phyloP scores from a whole-genome alignment of 2,888 invertebrate genomes.

The Lithophane semibrunnea region DNA sequence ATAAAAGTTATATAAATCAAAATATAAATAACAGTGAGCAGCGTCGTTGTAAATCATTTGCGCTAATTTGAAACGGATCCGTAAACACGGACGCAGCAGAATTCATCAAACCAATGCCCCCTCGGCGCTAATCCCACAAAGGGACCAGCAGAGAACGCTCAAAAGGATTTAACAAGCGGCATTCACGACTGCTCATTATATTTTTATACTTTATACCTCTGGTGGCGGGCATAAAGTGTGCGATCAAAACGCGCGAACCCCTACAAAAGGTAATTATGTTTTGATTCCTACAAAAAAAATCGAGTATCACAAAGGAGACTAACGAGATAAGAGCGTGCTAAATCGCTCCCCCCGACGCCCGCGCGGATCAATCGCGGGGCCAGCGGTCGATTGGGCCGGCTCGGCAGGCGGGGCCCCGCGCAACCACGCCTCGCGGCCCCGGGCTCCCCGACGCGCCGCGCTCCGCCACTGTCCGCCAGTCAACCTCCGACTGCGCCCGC shows the following conservation, averaged over 20 bases:
- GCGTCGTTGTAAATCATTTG: constrained; percentile 83
- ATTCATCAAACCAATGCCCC: constrained; percentile 75
- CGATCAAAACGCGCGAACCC: constrained; percentile 90
- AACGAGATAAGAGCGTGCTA: constrained; percentile 91
- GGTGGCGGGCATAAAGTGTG: constrained; percentile 86
- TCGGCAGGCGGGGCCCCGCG: constrained; percentile 66
- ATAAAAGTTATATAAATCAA: constrained; percentile 78
- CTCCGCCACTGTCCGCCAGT: constrained; percentile 83
- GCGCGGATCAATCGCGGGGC: constrained; percentile 87
- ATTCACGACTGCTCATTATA: constrained; percentile 89
- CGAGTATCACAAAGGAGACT: constrained; percentile 90
- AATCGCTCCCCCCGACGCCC: constrained; percentile 87
- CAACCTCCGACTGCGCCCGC: constrained; percentile 88
- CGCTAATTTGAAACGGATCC: constrained; percentile 89
- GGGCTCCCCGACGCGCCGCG: constrained; percentile 73
- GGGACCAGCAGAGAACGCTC: constrained; percentile 83
- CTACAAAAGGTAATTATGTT: constrained; percentile 91
- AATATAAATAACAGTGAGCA: constrained; percentile 79
- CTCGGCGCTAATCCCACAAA: constrained; percentile 86
- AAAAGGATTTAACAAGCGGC: constrained; percentile 90
- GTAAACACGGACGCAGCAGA: constrained; percentile 76
- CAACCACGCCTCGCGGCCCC: constrained; percentile 70
- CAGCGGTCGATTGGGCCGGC: constrained; percentile 88
- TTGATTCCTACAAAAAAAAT: constrained; percentile 90
- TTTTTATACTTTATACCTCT: constrained; percentile 89